Evolutionary conservation across 2,888 invertebrate species (phyloP).

Genomic region (Acanthosepion lycidas): DNA sequence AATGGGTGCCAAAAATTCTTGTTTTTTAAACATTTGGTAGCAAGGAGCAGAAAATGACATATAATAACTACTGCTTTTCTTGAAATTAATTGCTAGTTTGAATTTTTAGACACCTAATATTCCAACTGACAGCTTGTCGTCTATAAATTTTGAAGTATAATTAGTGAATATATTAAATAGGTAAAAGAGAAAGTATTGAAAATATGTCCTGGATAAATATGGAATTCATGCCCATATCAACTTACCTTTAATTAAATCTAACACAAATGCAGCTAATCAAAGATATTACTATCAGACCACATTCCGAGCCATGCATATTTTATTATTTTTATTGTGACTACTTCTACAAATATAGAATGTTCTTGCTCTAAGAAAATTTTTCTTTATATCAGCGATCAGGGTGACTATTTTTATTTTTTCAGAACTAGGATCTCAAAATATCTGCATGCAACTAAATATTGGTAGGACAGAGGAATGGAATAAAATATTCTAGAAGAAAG

Average conservation of each 20-base stretch:
- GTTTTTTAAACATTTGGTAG: too few relatives aligned
- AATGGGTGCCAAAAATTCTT: too few relatives aligned
- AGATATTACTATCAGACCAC: neutral
- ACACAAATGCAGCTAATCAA: neutral
- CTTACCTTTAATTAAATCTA: neutral
- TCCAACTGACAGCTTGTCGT: too few relatives aligned
- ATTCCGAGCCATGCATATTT: neutral
- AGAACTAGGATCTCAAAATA: neutral
- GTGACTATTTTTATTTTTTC: neutral
- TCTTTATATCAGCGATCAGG: neutral
- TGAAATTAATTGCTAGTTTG: too few relatives aligned
- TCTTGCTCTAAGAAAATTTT: neutral
- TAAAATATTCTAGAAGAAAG: neutral
- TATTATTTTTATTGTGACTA: neutral
- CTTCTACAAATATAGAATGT: neutral
- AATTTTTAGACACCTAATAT: too few relatives aligned
- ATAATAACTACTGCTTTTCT: too few relatives aligned
- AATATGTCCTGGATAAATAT: neutral
- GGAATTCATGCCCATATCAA: neutral
- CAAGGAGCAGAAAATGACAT: too few relatives aligned
- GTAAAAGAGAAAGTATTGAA: neutral
- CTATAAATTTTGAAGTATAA: too few relatives aligned
- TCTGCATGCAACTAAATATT: neutral
- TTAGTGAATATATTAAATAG: neutral
- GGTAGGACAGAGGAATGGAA: neutral